Percentiles rank a stretch among this genome's conserved stretches.
Evolutionary conservation across 2,888 invertebrate species (phyloP).

Genomic region (Caenorhabditis angaria): DNA sequence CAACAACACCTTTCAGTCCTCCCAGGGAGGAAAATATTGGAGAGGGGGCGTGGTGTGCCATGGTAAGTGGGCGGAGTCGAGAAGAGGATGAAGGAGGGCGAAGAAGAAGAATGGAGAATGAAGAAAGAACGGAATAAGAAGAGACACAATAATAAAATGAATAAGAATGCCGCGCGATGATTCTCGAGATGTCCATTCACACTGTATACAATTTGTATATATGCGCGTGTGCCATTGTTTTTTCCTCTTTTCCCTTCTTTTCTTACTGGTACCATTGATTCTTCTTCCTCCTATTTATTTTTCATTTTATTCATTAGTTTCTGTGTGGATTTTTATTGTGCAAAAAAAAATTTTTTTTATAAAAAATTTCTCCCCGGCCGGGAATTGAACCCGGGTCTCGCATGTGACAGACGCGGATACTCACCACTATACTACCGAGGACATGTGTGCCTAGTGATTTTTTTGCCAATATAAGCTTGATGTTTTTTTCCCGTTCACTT

Average conservation of each 20-base stretch:
- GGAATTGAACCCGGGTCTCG: conserved; percentile 59
- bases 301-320: too few species aligned
- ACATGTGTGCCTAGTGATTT: background rate
- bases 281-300: background rate
- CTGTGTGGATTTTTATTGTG: too few species aligned
- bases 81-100: conserved; percentile 22
- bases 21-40: conserved; percentile 34
- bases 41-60: conserved; percentile 24
- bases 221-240: conserved; percentile 20
- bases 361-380: conserved; percentile 55
- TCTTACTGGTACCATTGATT: background rate
- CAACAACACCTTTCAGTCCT: conserved; percentile 6
- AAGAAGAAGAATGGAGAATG: background rate
- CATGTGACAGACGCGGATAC: conserved; percentile 61
- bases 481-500: too few species aligned
- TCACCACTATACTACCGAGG: conserved; percentile 52
- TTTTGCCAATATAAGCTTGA: background rate
- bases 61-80: conserved; percentile 22
- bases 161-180: conserved; percentile 14
- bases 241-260: conserved; percentile 13
- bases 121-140: background rate
- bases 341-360: conserved; percentile 6
- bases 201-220: conserved; percentile 5
- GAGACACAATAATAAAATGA: background rate
- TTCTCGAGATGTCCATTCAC: conserved; percentile 27